These are phyloP conservation scores for Orthonychiurus folsomi DNA, from an alignment of 2,888 invertebrate species.

Conservation along the genomic window DNA sequence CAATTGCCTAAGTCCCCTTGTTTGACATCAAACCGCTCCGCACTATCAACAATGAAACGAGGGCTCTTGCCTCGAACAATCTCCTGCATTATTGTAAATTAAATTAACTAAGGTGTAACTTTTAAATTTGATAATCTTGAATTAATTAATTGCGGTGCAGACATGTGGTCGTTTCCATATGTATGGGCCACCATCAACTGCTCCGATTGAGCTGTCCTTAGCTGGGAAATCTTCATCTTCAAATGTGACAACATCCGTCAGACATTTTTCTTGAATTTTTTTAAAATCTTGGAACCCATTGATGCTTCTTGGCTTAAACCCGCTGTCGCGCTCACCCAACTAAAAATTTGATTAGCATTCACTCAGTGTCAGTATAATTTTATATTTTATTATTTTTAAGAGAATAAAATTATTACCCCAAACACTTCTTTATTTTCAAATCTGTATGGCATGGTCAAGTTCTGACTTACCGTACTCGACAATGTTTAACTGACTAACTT, in stretches of 20 bases:
- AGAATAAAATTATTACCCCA: too few species aligned
- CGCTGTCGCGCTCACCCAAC: constrained; percentile 9
- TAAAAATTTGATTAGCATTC: too few species aligned
- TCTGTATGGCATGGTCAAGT: too few species aligned
- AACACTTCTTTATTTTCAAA: too few species aligned
- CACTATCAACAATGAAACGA: constrained; percentile 49
- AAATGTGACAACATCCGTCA: constrained; percentile 47
- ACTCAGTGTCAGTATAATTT: too few species aligned
- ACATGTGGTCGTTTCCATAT: constrained; percentile 52
- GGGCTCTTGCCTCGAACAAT: neutral
- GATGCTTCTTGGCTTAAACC: neutral
- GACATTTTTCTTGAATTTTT: constrained; percentile 46
- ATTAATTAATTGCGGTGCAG: constrained; percentile 38
- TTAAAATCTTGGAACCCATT: constrained; percentile 43
- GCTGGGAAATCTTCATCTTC: constrained; percentile 53
- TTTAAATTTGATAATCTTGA: neutral
- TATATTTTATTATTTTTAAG: too few species aligned
- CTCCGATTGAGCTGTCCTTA: constrained; percentile 44
- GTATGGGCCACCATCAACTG: constrained; percentile 46
- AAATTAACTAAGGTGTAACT: neutral
- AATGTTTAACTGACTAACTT: too few species aligned
- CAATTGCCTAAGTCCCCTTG: constrained; percentile 51
- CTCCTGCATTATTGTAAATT: neutral
- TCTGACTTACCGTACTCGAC: too few species aligned
- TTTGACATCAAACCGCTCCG: constrained; percentile 53